phyloP scores from a whole-genome alignment of 2,888 invertebrate genomes.

The Pyrocoelia pectoralis region DNA sequence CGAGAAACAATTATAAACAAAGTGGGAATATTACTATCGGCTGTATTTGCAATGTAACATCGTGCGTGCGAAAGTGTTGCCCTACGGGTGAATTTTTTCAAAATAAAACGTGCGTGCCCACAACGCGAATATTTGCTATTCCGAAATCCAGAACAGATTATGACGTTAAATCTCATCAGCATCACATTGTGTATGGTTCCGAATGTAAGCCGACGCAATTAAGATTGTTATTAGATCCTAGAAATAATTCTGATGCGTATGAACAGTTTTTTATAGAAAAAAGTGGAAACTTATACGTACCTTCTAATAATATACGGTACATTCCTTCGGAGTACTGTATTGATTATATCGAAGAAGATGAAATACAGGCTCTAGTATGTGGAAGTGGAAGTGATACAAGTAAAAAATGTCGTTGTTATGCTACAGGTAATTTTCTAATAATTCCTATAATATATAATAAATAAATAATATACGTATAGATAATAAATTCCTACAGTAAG shows the following conservation, averaged over 20 bases:
- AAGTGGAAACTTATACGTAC: slow-evolving; percentile 11
- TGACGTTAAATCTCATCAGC: not conserved
- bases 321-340: slow-evolving; percentile 19
- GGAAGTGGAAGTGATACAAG: not conserved
- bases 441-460: not conserved
- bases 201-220: not conserved
- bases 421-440: not conserved
- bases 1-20: not conserved
- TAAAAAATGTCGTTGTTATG: not conserved
- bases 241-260: not conserved
- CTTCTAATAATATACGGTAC: not conserved
- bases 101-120: slow-evolving; percentile 23
- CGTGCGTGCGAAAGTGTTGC: slow-evolving; percentile 29
- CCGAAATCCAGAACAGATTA: not conserved
- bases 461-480: no score
- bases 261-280: slow-evolving; percentile 12
- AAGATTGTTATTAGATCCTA: slow-evolving; percentile 2
- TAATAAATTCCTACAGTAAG: no score
- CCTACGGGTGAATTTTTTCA: slow-evolving; percentile 17
- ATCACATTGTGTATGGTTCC: slow-evolving; percentile 13
- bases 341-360: slow-evolving; percentile 24
- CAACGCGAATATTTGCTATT: slow-evolving; percentile 5
- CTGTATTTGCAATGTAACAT: slow-evolving; percentile 17
- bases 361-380: slow-evolving; percentile 16
- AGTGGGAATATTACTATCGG: not conserved